Conservation (phyloP, 1,140 invertebrate genomes). For the Lethrus apterus region DNA sequence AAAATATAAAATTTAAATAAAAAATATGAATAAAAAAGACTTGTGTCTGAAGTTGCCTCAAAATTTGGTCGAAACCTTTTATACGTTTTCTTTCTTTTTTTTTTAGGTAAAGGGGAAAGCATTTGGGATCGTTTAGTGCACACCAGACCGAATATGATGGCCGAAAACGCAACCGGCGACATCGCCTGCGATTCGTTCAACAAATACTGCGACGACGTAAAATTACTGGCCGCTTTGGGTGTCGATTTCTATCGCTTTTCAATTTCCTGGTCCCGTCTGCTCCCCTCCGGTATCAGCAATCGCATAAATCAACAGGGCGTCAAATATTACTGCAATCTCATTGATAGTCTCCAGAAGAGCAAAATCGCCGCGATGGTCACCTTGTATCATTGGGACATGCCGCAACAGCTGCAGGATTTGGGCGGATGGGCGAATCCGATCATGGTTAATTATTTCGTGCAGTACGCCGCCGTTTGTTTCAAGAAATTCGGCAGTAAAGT, state of each 20-base stretch:
- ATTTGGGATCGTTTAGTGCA: slow-evolving; percentile 52
- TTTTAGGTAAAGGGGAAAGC: slow-evolving; percentile 50
- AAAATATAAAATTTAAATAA: no score
- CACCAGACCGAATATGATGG: slow-evolving; percentile 41
- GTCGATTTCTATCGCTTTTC: slow-evolving; percentile 49
- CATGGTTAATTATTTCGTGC: slow-evolving; percentile 34
- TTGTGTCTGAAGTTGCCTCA: no score
- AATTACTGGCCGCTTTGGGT: slow-evolving; percentile 49
- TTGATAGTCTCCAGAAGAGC: slow-evolving; percentile 43
- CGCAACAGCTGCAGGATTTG: slow-evolving; percentile 33
- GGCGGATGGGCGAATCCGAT: slow-evolving; percentile 38
- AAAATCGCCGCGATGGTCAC: slow-evolving; percentile 53
- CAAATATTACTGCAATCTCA: slow-evolving; percentile 47
- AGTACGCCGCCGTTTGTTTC: slow-evolving; percentile 33
- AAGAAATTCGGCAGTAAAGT: slow-evolving; percentile 33
- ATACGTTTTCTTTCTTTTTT: slow-evolving; percentile 1
- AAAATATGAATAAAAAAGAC: no score
- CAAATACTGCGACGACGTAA: slow-evolving; percentile 57
- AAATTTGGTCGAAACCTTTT: no score
- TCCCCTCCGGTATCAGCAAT: slow-evolving; percentile 46
- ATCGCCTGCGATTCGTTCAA: slow-evolving; percentile 63
- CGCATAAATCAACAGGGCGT: slow-evolving; percentile 45
- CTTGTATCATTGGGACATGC: slow-evolving; percentile 32
- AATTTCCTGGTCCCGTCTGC: slow-evolving; percentile 51
- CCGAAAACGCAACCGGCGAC: slow-evolving; percentile 47